Conservation (phyloP, 2,888 invertebrate species). For the Drosophila nr. medialis region DNA sequence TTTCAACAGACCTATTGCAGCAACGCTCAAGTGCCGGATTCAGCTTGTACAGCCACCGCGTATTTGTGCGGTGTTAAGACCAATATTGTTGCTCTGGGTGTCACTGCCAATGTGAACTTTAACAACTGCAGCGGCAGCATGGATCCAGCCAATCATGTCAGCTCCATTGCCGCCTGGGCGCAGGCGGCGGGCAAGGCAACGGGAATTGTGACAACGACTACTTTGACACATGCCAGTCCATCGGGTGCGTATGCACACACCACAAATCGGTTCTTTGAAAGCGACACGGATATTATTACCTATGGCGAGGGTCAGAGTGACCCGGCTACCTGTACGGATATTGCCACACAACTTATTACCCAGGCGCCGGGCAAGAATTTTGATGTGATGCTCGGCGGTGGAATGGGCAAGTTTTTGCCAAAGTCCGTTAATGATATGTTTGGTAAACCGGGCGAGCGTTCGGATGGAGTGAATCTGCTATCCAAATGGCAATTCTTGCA, state of each 20-base stretch:
- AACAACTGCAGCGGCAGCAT: slow-evolving; percentile 88
- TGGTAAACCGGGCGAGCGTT: slow-evolving; percentile 86
- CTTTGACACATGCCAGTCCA: slow-evolving; percentile 92
- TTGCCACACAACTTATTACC: slow-evolving; percentile 89
- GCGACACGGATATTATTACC: slow-evolving; percentile 86
- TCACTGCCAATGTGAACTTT: slow-evolving; percentile 88
- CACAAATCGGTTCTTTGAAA: slow-evolving; percentile 89
- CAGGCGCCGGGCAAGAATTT: slow-evolving; percentile 88
- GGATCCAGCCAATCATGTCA: slow-evolving; percentile 86
- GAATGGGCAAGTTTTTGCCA: slow-evolving; percentile 76
- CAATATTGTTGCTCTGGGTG: slow-evolving; percentile 87
- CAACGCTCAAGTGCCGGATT: slow-evolving; percentile 68
- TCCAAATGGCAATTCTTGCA: slow-evolving; percentile 86
- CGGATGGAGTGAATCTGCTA: slow-evolving; percentile 88
- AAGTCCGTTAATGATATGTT: slow-evolving; percentile 85
- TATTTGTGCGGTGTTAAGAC: slow-evolving; percentile 68
- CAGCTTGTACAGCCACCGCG: slow-evolving; percentile 66
- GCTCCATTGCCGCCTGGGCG: slow-evolving; percentile 89
- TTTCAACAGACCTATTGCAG: slow-evolving; percentile 55
- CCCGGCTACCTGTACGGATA: slow-evolving; percentile 87
- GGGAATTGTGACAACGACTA: slow-evolving; percentile 90
- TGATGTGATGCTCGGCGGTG: slow-evolving; percentile 86
- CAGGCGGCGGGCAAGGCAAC: slow-evolving; percentile 87
- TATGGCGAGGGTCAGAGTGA: slow-evolving; percentile 80
- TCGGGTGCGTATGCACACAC: slow-evolving; percentile 90